phyloP scores from a whole-genome alignment of 2,797 vertebrate species.

The Hyperoplus immaculatus region DNA sequence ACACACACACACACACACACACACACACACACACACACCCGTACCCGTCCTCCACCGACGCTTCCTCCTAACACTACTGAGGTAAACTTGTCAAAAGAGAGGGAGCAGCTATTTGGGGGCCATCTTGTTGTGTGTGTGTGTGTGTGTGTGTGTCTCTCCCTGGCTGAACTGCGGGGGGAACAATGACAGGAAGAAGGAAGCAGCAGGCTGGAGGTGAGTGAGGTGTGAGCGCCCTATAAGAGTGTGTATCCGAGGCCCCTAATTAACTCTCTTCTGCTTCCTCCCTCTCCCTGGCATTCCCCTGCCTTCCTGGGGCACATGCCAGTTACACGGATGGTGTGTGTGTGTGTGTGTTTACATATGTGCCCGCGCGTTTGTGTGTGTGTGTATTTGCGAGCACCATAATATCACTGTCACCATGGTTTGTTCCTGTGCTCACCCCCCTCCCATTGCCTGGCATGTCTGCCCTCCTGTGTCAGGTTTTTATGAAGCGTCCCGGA shows the following conservation, averaged over 20 bases:
- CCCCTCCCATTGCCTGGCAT: conserved; percentile 71
- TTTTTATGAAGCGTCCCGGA: conserved; percentile 79
- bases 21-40: too few species aligned
- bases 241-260: conserved; percentile 91
- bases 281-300: conserved; percentile 83
- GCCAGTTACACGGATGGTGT: conserved; percentile 89
- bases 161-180: conserved; percentile 91
- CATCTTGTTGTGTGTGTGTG: conserved; percentile 87
- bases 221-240: conserved; percentile 93
- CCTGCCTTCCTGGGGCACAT: conserved; percentile 91
- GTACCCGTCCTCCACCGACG: conserved; percentile 1
- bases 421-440: conserved; percentile 87
- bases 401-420: conserved; percentile 89
- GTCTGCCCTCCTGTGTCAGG: conserved; percentile 81
- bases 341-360: conserved; percentile 45
- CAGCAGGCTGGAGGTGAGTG: conserved; percentile 84
- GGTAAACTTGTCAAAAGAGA: conserved; percentile 88
- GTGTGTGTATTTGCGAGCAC: conserved; percentile 66
- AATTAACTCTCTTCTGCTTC: conserved; percentile 94
- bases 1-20: conserved; percentile 9
- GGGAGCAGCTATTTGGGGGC: conserved; percentile 92
- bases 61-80: conserved; percentile 82
- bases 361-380: conserved; percentile 22
- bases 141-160: conserved; percentile 79
- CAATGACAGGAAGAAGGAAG: conserved; percentile 92